These are phyloP conservation scores for Pentamera pediparva DNA, from an alignment of 53 echinoderm and acorn worm genomes.

Conservation along the genomic window DNA sequence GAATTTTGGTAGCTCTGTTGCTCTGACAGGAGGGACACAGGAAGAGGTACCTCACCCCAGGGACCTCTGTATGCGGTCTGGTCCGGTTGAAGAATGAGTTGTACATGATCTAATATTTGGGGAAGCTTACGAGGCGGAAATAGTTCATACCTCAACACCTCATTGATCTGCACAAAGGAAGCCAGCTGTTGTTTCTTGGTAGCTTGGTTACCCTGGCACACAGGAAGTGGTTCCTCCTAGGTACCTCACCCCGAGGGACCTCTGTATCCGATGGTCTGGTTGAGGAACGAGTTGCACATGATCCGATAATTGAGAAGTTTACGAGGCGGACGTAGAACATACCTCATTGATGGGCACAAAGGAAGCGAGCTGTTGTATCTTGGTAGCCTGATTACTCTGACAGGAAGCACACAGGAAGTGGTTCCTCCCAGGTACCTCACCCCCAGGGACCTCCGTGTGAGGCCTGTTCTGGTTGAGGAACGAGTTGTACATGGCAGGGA, in stretches of 20 bases:
- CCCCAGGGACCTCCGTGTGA: slow-evolving; percentile 25
- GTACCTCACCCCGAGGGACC: not conserved
- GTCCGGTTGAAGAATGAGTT: too few relatives aligned
- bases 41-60: slow-evolving; percentile 15
- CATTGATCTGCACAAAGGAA: slow-evolving; percentile 45
- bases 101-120: too few relatives aligned
- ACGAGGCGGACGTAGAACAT: not conserved
- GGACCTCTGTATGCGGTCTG: too few relatives aligned
- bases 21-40: slow-evolving; percentile 46
- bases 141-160: slow-evolving; percentile 40
- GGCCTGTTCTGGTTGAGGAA: slow-evolving; percentile 32
- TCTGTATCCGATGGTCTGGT: slow-evolving; percentile 30
- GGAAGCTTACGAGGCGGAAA: not conserved
- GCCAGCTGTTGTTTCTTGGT: slow-evolving; percentile 54
- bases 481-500: slow-evolving; percentile 44
- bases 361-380: slow-evolving; percentile 52
- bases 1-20: slow-evolving; percentile 47
- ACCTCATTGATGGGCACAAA: slow-evolving; percentile 59
- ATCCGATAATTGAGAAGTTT: not conserved
- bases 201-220: slow-evolving; percentile 51
- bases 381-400: slow-evolving; percentile 45
- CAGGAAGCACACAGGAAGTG: slow-evolving; percentile 46
- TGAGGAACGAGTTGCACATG: slow-evolving; percentile 34
- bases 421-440: not conserved
- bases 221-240: slow-evolving; percentile 18